These are phyloP conservation scores for Holcopasites calliopsidis DNA, from an alignment of 1,140 invertebrate species.

Conservation along the genomic window DNA sequence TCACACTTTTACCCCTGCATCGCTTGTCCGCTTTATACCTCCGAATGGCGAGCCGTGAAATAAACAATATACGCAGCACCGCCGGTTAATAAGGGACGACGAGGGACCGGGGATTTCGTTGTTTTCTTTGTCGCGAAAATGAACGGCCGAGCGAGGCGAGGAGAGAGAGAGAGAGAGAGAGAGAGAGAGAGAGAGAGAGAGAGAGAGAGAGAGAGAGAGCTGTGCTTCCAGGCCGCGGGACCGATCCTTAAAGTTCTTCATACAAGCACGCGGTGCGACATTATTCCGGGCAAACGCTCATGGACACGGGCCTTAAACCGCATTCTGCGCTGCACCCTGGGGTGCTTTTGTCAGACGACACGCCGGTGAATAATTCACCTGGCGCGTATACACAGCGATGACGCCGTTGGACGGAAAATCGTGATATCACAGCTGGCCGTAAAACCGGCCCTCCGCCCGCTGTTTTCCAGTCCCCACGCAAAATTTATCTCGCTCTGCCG, in stretches of 20 bases:
- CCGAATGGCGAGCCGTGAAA: background rate
- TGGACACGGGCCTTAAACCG: constrained; percentile 58
- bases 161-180: too few relatives aligned
- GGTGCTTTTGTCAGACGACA: constrained; percentile 63
- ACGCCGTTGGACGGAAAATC: constrained; percentile 52
- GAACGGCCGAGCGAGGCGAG: too few relatives aligned
- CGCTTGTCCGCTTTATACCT: too few relatives aligned
- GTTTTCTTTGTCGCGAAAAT: constrained; percentile 41
- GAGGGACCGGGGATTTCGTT: background rate
- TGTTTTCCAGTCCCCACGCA: constrained; percentile 11
- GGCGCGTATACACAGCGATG: constrained; percentile 48
- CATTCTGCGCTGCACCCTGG: constrained; percentile 48
- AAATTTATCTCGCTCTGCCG: constrained; percentile 43
- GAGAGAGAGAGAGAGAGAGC: constrained; percentile 28
- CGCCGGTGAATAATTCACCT: constrained; percentile 63
- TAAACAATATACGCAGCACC: background rate
- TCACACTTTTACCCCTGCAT: too few relatives aligned
- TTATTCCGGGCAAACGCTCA: constrained; percentile 57
- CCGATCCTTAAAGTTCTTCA: constrained; percentile 46
- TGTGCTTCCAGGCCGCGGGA: background rate
- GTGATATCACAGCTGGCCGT: constrained; percentile 37
- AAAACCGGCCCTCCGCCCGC: constrained; percentile 18
- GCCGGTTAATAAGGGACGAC: background rate
- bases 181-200: too few relatives aligned
- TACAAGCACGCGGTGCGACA: constrained; percentile 44